Percentiles rank a stretch among this genome's conserved stretches.
Evolutionary conservation across 2,888 invertebrate genomes (phyloP).

Genomic region (Bursaphelenchus okinawaensis): DNA sequence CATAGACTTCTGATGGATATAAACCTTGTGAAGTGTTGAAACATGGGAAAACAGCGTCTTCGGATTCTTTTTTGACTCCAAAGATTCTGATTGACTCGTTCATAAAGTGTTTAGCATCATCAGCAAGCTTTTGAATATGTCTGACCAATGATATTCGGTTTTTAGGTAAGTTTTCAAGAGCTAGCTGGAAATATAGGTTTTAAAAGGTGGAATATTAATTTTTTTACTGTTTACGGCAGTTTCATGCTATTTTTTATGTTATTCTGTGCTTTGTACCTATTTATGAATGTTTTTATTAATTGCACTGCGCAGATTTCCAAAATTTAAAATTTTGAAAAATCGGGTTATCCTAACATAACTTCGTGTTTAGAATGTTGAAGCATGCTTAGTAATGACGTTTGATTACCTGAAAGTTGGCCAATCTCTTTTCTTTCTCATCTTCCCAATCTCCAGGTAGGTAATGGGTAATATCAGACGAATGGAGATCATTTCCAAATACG

Average conservation of each 20-base stretch:
- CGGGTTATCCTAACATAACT: too few species aligned
- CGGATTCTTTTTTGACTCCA: conserved; percentile 12
- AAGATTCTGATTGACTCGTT: conserved; percentile 27
- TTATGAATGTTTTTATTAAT: not conserved
- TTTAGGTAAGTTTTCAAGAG: conserved; percentile 42
- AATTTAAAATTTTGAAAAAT: too few species aligned
- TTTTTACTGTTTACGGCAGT: not conserved
- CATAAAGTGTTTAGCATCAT: conserved; percentile 41
- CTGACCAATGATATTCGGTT: conserved; percentile 41
- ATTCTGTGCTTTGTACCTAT: not conserved
- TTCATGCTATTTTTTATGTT: not conserved
- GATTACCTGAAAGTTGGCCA: conserved; percentile 34
- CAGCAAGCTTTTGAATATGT: conserved; percentile 37
- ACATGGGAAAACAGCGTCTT: conserved; percentile 21
- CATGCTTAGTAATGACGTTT: too few species aligned
- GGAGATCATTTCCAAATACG: conserved; percentile 43
- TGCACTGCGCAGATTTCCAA: too few species aligned
- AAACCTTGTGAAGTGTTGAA: not conserved
- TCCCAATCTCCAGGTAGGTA: conserved; percentile 48
- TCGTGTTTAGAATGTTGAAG: too few species aligned
- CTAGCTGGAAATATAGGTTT: conserved; percentile 23
- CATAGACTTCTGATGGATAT: not conserved
- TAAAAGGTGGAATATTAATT: not conserved
- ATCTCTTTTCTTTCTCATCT: conserved; percentile 44
- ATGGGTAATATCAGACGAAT: conserved; percentile 31